A percentile compares a stretch with the other conserved stretches of the same genome.
Evolutionary conservation across 2,113 vertebrate genomes (phyloP).

Genomic region (Lagopus muta): DNA sequence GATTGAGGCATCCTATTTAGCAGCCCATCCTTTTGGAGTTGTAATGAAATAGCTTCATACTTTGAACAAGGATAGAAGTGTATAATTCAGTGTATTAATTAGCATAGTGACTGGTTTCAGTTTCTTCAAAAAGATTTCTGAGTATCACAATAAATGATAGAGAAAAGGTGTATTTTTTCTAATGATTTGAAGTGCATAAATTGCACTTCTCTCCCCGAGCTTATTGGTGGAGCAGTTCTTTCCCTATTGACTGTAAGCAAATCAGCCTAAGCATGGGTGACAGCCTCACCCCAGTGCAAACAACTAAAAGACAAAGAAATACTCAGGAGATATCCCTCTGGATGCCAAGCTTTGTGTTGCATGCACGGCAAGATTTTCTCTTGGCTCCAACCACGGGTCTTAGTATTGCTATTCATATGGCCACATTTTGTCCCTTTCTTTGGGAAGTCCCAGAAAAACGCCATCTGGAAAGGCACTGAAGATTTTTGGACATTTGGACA

Average conservation of each 20-base stretch:
- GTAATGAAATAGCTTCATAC: neutral
- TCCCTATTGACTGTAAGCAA: neutral
- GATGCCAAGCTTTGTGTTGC: rapidly evolving
- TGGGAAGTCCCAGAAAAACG: neutral
- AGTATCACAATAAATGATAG: neutral
- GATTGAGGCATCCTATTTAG: constrained; percentile 43
- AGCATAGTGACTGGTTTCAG: neutral
- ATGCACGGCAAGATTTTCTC: neutral
- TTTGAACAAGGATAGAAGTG: neutral
- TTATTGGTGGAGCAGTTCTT: neutral
- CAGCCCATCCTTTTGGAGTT: neutral
- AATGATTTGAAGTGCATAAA: neutral
- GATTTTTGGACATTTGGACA: neutral
- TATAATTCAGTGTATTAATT: constrained; percentile 12
- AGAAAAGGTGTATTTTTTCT: neutral
- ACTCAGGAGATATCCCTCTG: neutral
- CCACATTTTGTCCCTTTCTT: rapidly evolving
- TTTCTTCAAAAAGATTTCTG: constrained; percentile 4
- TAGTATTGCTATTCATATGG: neutral
- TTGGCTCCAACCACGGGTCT: neutral
- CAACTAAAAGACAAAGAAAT: neutral
- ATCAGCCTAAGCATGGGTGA: neutral
- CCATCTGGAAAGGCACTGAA: neutral
- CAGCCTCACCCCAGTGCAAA: neutral
- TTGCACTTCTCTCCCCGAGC: neutral